Conservation (phyloP, 2,888 invertebrate species). For the Spilarctia lutea region DNA sequence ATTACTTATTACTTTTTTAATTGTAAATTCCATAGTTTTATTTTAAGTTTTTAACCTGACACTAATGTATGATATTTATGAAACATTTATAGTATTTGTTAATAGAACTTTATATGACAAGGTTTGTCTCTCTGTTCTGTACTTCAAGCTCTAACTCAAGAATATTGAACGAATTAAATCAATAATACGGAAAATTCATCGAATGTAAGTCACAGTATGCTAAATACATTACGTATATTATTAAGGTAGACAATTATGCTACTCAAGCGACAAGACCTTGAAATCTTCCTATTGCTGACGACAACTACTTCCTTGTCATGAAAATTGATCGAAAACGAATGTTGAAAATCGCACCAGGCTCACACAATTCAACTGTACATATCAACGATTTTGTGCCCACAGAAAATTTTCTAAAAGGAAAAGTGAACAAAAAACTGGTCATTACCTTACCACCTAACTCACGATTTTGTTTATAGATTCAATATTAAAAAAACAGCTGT, state of each 20-base stretch:
- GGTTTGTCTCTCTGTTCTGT: not conserved
- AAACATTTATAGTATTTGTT: not conserved
- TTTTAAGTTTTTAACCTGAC: not conserved
- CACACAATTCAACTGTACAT: not conserved
- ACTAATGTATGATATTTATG: not conserved
- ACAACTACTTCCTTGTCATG: conserved; percentile 36
- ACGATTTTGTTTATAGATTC: conserved; percentile 65
- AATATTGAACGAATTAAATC: not conserved
- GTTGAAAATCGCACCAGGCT: conserved; percentile 20
- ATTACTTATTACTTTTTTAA: not conserved
- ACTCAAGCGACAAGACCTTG: conserved; percentile 34
- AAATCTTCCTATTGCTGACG: conserved; percentile 23
- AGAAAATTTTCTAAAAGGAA: not conserved
- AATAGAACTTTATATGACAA: not conserved
- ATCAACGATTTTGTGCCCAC: not conserved
- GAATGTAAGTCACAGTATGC: conserved; percentile 12
- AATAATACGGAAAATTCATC: not conserved
- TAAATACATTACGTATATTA: conserved; percentile 14
- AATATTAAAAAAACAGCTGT: conserved; percentile 78
- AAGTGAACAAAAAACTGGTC: not conserved
- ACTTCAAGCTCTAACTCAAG: not conserved
- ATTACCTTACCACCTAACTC: conserved; percentile 35
- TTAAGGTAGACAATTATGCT: conserved; percentile 13
- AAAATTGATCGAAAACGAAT: conserved; percentile 22
- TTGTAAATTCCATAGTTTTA: not conserved